Evolutionary conservation across 2,888 invertebrate species (phyloP).

Genomic region (Biston stratarius): DNA sequence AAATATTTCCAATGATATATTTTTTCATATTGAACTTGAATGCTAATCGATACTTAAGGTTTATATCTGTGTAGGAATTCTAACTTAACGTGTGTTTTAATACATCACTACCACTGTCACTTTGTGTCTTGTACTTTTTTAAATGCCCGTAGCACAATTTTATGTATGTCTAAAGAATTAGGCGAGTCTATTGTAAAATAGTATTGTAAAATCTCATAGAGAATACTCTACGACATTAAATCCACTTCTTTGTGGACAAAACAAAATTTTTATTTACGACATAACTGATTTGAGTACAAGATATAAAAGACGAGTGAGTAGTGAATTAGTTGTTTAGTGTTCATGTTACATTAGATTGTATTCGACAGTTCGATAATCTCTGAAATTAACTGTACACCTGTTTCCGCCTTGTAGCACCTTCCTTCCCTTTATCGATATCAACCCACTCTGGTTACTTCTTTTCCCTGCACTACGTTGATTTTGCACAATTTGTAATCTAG

Average conservation of each 20-base stretch:
- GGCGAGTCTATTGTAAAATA: background rate
- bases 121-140: slow-evolving; percentile 50
- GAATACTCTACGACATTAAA: background rate
- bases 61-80: slow-evolving; percentile 85
- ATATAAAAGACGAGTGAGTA: slow-evolving; percentile 68
- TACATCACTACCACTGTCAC: slow-evolving; percentile 68
- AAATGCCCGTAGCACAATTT: background rate
- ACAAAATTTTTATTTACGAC: background rate
- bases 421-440: slow-evolving; percentile 65
- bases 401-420: slow-evolving; percentile 76
- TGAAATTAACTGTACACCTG: slow-evolving; percentile 67
- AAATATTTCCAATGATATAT: slow-evolving; percentile 86
- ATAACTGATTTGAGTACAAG: slow-evolving; percentile 37
- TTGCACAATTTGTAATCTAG: slow-evolving; percentile 44
- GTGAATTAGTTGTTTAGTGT: slow-evolving; percentile 83
- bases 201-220: background rate
- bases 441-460: slow-evolving; percentile 60
- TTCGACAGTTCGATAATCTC: slow-evolving; percentile 70
- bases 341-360: slow-evolving; percentile 85
- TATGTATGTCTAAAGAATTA: no score
- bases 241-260: background rate
- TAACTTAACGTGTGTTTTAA: slow-evolving; percentile 83
- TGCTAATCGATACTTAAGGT: slow-evolving; percentile 84
- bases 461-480: slow-evolving; percentile 55
- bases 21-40: slow-evolving; percentile 86